phyloP scores from a whole-genome alignment of 2,113 vertebrate species.

The Channa maculata region DNA sequence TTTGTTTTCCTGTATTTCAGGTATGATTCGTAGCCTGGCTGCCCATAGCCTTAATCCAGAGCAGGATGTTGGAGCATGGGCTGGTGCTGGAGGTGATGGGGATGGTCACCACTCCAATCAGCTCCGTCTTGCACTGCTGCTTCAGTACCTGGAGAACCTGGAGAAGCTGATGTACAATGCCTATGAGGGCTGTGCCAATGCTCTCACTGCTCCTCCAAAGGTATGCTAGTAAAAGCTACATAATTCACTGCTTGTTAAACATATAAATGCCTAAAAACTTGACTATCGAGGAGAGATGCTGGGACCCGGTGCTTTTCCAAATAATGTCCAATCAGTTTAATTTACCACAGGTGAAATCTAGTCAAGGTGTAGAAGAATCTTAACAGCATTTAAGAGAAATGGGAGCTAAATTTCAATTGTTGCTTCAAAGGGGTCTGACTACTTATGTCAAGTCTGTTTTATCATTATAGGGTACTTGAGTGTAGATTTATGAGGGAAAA shows the following conservation, averaged over 20 bases:
- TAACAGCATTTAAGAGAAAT: too few relatives aligned
- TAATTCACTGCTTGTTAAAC: not conserved
- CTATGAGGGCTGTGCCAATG: slow-evolving; percentile 97
- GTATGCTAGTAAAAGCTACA: slow-evolving; percentile 65
- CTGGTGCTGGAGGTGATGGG: slow-evolving; percentile 89
- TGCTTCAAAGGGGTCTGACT: too few relatives aligned
- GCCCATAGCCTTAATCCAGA: slow-evolving; percentile 95
- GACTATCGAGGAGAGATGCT: not conserved
- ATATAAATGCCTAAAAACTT: not conserved
- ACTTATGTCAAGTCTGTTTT: too few relatives aligned
- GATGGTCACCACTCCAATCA: slow-evolving; percentile 96
- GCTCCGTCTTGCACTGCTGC: slow-evolving; percentile 92
- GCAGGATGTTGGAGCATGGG: slow-evolving; percentile 95
- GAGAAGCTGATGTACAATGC: slow-evolving; percentile 99
- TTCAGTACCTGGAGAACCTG: slow-evolving; percentile 96
- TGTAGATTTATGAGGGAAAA: too few relatives aligned
- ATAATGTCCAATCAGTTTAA: too few relatives aligned
- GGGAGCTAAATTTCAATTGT: too few relatives aligned
- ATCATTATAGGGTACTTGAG: too few relatives aligned
- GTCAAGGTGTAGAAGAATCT: too few relatives aligned
- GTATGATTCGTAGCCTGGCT: slow-evolving; percentile 96
- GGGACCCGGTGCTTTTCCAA: too few relatives aligned
- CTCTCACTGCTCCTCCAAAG: slow-evolving; percentile 96
- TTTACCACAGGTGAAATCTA: too few relatives aligned
- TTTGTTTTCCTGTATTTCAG: slow-evolving; percentile 67